Evolutionary conservation across 1,140 invertebrate species (phyloP).

Genomic region (Nautilus pompilius): DNA sequence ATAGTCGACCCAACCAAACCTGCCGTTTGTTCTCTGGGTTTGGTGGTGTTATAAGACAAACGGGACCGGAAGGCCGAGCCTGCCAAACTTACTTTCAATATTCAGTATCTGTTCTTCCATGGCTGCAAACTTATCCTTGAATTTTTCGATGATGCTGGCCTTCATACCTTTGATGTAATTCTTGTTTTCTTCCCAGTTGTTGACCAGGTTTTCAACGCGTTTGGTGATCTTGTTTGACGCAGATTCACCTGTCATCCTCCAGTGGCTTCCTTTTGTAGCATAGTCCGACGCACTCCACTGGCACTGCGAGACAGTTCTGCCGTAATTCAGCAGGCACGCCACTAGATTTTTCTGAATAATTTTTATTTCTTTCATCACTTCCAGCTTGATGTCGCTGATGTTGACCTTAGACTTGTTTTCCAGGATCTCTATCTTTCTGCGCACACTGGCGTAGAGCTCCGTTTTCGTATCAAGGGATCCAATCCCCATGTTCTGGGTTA

Average conservation of each 20-base stretch:
- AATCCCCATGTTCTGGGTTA: slow-evolving; percentile 17
- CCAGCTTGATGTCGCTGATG: slow-evolving; percentile 18
- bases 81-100: slow-evolving; percentile 33
- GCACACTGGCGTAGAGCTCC: slow-evolving; percentile 11
- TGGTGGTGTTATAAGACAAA: no score
- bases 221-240: slow-evolving; percentile 22
- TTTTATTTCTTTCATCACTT: slow-evolving; percentile 14
- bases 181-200: slow-evolving; percentile 31
- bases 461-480: slow-evolving; percentile 20
- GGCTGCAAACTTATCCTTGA: slow-evolving; percentile 30
- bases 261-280: slow-evolving; percentile 5
- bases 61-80: no score
- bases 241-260: slow-evolving; percentile 16
- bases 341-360: slow-evolving; percentile 3
- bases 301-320: no score
- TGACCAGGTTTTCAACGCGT: slow-evolving; percentile 19
- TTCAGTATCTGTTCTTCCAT: slow-evolving; percentile 36
- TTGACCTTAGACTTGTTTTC: slow-evolving; percentile 20
- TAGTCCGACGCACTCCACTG: no score
- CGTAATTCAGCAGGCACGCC: no score
- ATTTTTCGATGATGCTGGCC: slow-evolving; percentile 28
- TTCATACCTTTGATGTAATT: slow-evolving; percentile 22
- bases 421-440: slow-evolving; percentile 18
- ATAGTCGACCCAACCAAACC: no score
- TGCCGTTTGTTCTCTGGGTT: no score